phyloP scores from a whole-genome alignment of 2,888 invertebrate species.

The Molorchus minor region DNA sequence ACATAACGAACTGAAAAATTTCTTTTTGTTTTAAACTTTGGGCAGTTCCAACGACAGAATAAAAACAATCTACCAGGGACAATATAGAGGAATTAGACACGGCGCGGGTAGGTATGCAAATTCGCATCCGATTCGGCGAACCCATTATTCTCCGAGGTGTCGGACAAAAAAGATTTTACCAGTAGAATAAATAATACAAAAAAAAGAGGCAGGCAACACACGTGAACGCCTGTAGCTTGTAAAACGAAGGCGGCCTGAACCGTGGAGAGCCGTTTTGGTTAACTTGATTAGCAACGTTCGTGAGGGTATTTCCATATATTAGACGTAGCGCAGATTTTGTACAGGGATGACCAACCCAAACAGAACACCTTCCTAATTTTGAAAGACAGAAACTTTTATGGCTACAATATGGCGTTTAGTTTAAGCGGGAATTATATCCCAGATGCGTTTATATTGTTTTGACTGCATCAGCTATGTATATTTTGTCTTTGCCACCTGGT shows the following conservation, averaged over 20 bases:
- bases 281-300: constrained; percentile 26
- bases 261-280: constrained; percentile 7
- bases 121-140: constrained; percentile 22
- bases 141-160: constrained; percentile 23
- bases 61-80: neutral
- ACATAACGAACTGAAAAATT: neutral
- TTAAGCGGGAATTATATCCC: too few relatives aligned
- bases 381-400: too few relatives aligned
- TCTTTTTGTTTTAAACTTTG: constrained; percentile 10
- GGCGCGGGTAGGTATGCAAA: constrained; percentile 25
- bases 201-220: constrained; percentile 13
- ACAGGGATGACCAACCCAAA: too few relatives aligned
- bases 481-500: neutral
- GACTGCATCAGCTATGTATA: neutral
- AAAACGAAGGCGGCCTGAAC: constrained; percentile 20
- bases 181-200: constrained; percentile 5
- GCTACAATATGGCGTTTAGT: too few relatives aligned
- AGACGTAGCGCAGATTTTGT: too few relatives aligned
- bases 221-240: constrained; percentile 23
- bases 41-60: constrained; percentile 6
- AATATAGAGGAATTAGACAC: constrained; percentile 19
- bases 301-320: constrained; percentile 20
- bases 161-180: constrained; percentile 20
- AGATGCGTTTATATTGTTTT: too few relatives aligned
- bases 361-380: too few relatives aligned